phyloP scores from a whole-genome alignment of 2,888 invertebrate genomes.

The Strigamia maritima region DNA sequence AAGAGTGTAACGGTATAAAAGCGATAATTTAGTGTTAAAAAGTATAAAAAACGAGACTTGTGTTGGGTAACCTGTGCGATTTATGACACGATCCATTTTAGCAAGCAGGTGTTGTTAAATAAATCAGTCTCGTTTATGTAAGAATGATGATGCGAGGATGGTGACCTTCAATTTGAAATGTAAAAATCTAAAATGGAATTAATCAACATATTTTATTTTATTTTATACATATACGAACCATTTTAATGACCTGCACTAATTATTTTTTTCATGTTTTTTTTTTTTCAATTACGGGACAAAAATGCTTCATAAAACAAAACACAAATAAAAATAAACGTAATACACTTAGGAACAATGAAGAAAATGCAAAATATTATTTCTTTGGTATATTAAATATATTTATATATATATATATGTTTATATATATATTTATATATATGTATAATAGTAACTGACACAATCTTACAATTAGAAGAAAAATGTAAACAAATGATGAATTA shows the following conservation, averaged over 20 bases:
- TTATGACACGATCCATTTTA: not conserved
- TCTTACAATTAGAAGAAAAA: too few relatives aligned
- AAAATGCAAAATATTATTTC: too few relatives aligned
- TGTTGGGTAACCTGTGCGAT: not conserved
- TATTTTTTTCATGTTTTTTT: too few relatives aligned
- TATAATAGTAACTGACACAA: too few relatives aligned
- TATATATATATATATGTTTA: too few relatives aligned
- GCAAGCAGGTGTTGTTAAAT: not conserved
- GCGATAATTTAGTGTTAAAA: not conserved
- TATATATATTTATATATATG: too few relatives aligned
- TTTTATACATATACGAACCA: not conserved
- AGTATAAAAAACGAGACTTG: not conserved
- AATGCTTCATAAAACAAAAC: too few relatives aligned
- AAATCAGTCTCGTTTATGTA: not conserved
- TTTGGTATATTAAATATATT: too few relatives aligned
- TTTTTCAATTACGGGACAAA: too few relatives aligned
- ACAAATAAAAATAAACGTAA: too few relatives aligned
- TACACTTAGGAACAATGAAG: too few relatives aligned
- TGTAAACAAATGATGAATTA: too few relatives aligned
- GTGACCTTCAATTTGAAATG: not conserved
- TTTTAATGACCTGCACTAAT: not conserved
- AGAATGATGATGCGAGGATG: not conserved
- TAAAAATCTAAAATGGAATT: not conserved
- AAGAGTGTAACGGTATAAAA: not conserved
- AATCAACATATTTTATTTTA: not conserved